Evolutionary conservation across 2,888 invertebrate genomes (phyloP).

Genomic region (Ichneumoninae sp.): DNA sequence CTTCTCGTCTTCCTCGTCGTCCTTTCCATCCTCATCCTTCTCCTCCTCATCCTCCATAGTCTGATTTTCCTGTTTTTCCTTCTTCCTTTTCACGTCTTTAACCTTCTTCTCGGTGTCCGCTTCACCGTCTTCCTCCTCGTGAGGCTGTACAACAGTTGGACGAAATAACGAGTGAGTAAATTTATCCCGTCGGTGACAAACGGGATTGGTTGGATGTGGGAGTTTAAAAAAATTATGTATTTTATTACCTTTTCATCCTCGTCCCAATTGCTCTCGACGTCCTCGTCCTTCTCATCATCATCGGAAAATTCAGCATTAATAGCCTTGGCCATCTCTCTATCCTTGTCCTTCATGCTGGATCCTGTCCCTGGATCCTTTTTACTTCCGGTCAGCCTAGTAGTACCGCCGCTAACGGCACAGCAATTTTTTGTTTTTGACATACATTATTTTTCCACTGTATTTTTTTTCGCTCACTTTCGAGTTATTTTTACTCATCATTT

Average conservation of each 20-base stretch:
- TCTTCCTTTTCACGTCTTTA: slow-evolving; percentile 79
- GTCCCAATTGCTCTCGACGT: slow-evolving; percentile 81
- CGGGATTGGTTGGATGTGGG: neutral
- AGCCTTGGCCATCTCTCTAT: slow-evolving; percentile 83
- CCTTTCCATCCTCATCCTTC: slow-evolving; percentile 82
- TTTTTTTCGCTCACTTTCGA: slow-evolving; percentile 62
- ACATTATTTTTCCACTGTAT: slow-evolving; percentile 77
- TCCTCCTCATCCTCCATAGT: slow-evolving; percentile 86
- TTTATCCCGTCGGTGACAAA: neutral
- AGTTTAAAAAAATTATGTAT: neutral
- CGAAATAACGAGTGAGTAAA: neutral
- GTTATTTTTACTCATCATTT: slow-evolving; percentile 53
- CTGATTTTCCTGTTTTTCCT: slow-evolving; percentile 83
- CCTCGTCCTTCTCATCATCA: slow-evolving; percentile 81
- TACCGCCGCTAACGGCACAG: slow-evolving; percentile 83
- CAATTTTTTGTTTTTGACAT: slow-evolving; percentile 81
- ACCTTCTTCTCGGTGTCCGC: slow-evolving; percentile 80
- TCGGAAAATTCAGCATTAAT: slow-evolving; percentile 83
- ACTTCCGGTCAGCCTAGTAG: slow-evolving; percentile 83
- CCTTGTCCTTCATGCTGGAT: slow-evolving; percentile 82
- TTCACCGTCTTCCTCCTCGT: slow-evolving; percentile 79
- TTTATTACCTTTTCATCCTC: slow-evolving; percentile 81
- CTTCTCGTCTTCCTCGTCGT: slow-evolving; percentile 76
- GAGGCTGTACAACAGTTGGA: slow-evolving; percentile 50
- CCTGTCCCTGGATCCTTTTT: slow-evolving; percentile 82